A percentile compares a stretch with the other conserved stretches of the same genome.
These are phyloP conservation scores for Tor tambroides DNA, from an alignment of 2,113 vertebrate genomes.

Conservation along the genomic window DNA sequence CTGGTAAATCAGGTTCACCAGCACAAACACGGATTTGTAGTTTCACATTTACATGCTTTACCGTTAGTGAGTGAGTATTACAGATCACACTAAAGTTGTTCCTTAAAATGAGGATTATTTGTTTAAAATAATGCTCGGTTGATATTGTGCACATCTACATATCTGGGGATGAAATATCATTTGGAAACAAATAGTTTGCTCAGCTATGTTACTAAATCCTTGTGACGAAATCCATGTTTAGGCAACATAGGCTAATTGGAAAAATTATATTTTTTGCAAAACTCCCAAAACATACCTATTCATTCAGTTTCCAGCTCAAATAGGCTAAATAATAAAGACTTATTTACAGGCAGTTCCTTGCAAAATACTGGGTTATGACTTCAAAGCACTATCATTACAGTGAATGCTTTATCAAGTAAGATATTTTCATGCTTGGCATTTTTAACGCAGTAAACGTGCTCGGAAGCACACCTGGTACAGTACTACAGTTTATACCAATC, in stretches of 20 bases:
- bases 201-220: background rate
- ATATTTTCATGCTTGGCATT: background rate
- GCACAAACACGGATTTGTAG: slow-evolving; percentile 39
- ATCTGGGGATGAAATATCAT: background rate
- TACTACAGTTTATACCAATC: background rate
- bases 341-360: background rate
- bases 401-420: background rate
- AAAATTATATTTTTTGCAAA: background rate
- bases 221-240: background rate
- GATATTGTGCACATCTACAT: background rate
- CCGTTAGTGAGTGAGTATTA: background rate
- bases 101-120: background rate
- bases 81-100: background rate
- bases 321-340: too few species aligned
- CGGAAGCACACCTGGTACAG: background rate
- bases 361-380: background rate
- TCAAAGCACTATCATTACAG: background rate
- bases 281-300: background rate
- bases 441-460: background rate
- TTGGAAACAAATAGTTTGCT: background rate
- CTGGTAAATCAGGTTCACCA: slow-evolving; percentile 51
- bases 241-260: background rate
- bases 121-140: background rate
- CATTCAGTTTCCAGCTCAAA: background rate
- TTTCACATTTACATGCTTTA: slow-evolving; percentile 43